Conservation (phyloP, 2,888 invertebrate genomes). For the Scaptomyza polygonia region DNA sequence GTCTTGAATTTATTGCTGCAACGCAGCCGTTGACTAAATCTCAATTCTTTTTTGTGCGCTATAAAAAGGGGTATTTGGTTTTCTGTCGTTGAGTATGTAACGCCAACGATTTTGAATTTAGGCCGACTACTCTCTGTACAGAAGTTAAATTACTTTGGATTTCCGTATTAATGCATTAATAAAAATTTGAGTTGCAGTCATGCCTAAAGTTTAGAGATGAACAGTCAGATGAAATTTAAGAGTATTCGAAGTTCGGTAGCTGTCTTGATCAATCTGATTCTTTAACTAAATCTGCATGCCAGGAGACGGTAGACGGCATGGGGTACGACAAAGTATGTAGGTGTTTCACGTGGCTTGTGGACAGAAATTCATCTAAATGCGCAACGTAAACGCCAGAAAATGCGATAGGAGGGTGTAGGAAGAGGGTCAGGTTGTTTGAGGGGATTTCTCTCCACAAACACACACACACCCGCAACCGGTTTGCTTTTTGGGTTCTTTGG, state of each 20-base stretch:
- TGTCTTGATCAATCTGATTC: too few relatives aligned
- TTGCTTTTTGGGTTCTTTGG: constrained; percentile 72
- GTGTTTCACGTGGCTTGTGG: constrained; percentile 68
- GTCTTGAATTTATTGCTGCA: constrained; percentile 71
- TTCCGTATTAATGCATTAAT: too few relatives aligned
- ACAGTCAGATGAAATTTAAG: background rate
- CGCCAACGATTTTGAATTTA: background rate
- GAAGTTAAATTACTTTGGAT: too few relatives aligned
- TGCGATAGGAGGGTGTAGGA: background rate
- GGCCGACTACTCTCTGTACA: background rate
- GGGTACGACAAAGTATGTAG: constrained; percentile 56
- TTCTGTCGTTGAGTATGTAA: background rate
- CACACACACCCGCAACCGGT: too few relatives aligned
- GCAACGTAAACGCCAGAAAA: constrained; percentile 57
- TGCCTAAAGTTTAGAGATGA: too few relatives aligned
- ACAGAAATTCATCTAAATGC: constrained; percentile 75
- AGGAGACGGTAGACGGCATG: background rate
- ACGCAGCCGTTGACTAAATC: constrained; percentile 50
- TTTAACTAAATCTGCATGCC: constrained; percentile 66
- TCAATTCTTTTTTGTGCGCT: constrained; percentile 30
- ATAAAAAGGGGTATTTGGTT: background rate
- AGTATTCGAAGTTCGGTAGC: too few relatives aligned
- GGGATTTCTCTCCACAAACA: constrained; percentile 40
- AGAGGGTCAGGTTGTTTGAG: constrained; percentile 2
- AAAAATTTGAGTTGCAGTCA: too few relatives aligned